These are phyloP conservation scores for Tachysurus fulvidraco DNA, from an alignment of 2,113 vertebrate genomes.

Conservation along the genomic window DNA sequence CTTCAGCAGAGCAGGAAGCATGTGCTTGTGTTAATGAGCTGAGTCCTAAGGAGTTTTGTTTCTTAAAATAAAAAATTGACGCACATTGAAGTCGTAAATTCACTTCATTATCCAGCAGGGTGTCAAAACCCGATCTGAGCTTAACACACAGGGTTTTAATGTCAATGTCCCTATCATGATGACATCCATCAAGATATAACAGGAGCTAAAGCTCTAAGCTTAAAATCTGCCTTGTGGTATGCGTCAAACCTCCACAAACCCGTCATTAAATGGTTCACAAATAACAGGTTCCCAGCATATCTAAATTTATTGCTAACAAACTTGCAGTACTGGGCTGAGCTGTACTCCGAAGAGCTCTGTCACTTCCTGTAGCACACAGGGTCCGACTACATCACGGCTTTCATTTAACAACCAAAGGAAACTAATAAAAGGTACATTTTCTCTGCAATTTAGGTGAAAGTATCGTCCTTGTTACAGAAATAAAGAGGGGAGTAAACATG, in stretches of 20 bases:
- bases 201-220: constrained; percentile 44
- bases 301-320: constrained; percentile 68
- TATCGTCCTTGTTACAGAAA: constrained; percentile 53
- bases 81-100: background rate
- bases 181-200: constrained; percentile 49
- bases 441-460: constrained; percentile 58
- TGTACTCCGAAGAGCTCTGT: constrained; percentile 50
- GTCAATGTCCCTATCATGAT: constrained; percentile 39
- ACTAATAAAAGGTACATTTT: constrained; percentile 62
- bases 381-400: constrained; percentile 58
- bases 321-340: constrained; percentile 48
- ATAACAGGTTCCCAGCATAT: constrained; percentile 65
- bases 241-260: constrained; percentile 50
- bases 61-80: no score
- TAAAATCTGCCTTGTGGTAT: constrained; percentile 57
- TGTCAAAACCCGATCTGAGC: background rate
- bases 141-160: constrained; percentile 35
- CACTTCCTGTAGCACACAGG: constrained; percentile 45
- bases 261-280: constrained; percentile 66
- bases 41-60: background rate
- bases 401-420: constrained; percentile 65
- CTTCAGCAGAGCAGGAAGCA: background rate
- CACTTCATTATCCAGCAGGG: background rate
- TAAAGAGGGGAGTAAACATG: constrained; percentile 27
- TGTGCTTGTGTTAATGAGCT: background rate